Base-by-base conservation (phyloP, 2,888 invertebrate genomes). In the Microctonus hyperodae region DNA sequence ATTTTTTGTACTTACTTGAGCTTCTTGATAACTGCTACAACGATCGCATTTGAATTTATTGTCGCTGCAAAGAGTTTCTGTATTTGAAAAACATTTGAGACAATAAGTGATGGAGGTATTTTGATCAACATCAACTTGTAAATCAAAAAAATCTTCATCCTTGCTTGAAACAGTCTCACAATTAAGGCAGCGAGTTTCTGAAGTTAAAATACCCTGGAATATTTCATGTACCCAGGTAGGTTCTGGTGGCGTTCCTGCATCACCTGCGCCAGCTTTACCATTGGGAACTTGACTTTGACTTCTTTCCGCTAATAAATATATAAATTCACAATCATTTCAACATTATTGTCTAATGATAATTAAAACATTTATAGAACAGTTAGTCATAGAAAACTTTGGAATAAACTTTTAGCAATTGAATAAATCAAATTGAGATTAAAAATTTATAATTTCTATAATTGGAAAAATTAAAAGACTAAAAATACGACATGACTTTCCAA, bases 171-270 rank as follows among this genome's bases (percentile, higher is more conserved):
- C 97, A 73, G 98, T 98, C 89, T 99, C 99, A 86, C 99, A 99
- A 86, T 98, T 99, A 76, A 99, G 90, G 87, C 99, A 99, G 77
- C 97, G 88, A 1, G 99, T 99, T 88, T 99, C 99, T 84, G 98
- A 98, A 3, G 99, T 99, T 71, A 99, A 88, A 63, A 98, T 98
- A 73, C 99, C 99, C 87, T 99, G 98, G 86, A 99, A 99, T 83
- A 99, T 98, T 86, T 99, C 99, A 83, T 98, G 98, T 69, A 99
- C 98, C 99, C 99, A 99, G 1, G 98, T 98, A 59, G 96, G 95
- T 79, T 97, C 96, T 0, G 92, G 86, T 83, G 86, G 85, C 75
- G 91, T 86, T 74, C 86, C 87, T 74, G 87, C 86, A 82, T 87
- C 87, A 70, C 87, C 87, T 50, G 85, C 85, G 70, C 86, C 81